Evolutionary conservation across 2,113 vertebrate genomes (phyloP).

Genomic region (Psettodes erumei): DNA sequence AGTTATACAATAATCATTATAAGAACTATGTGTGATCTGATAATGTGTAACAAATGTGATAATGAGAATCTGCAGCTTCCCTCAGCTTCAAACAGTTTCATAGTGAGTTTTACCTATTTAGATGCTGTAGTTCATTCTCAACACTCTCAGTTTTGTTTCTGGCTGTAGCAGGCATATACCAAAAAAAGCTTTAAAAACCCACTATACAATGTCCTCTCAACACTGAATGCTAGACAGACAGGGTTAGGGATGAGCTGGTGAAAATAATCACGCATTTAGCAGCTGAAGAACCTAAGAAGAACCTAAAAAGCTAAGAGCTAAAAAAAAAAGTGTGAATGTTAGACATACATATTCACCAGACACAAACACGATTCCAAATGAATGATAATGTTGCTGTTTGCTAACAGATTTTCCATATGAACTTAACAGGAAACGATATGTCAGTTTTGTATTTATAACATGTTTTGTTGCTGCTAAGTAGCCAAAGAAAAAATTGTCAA

Average conservation of each 20-base stretch:
- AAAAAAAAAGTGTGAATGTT: background rate
- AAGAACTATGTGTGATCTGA: no score
- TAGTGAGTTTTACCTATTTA: background rate
- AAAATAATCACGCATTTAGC: background rate
- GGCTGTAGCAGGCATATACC: background rate
- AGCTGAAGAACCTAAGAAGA: background rate
- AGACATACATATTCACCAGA: background rate
- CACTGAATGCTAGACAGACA: background rate
- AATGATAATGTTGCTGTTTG: background rate
- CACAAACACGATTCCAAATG: background rate
- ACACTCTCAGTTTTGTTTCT: background rate
- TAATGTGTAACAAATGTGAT: no score
- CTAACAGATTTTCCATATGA: background rate
- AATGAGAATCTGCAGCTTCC: background rate
- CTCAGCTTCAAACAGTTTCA: background rate
- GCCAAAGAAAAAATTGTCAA: background rate
- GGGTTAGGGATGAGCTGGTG: background rate
- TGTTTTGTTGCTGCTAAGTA: background rate
- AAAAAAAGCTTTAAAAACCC: no score
- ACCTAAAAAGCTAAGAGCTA: background rate
- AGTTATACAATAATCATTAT: no score
- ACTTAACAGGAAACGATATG: background rate
- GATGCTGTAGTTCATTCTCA: background rate
- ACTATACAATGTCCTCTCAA: background rate
- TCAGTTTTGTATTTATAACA: background rate